Evolutionary conservation across 2,113 vertebrate species (phyloP).

Genomic region (Dolichotis patagonum): DNA sequence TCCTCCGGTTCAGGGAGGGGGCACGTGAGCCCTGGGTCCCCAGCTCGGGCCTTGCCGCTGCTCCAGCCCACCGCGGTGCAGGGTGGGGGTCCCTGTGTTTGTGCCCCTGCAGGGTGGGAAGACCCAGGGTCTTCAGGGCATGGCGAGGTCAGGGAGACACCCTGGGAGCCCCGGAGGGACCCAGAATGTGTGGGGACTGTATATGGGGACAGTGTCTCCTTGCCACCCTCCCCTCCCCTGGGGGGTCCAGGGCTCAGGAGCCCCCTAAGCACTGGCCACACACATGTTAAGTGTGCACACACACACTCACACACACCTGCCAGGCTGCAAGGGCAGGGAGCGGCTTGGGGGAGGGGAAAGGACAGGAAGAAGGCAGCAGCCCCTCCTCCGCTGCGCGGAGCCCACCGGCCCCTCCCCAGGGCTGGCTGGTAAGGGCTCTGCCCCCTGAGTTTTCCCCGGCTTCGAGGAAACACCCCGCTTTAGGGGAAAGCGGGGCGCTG

Average conservation of each 20-base stretch:
- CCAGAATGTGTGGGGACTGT: not conserved
- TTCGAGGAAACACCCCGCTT: slow-evolving; percentile 85
- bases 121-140: not conserved
- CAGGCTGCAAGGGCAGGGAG: not conserved
- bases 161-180: not conserved
- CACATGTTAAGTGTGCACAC: not conserved
- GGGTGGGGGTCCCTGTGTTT: not conserved
- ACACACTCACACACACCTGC: not conserved
- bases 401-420: slow-evolving; percentile 54
- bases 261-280: not conserved
- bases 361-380: slow-evolving; percentile 18
- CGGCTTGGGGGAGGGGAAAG: not conserved
- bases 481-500: slow-evolving; percentile 86
- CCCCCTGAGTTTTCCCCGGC: slow-evolving; percentile 78
- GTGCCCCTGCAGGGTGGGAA: not conserved
- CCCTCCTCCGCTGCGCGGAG: not conserved
- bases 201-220: not conserved
- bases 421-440: slow-evolving; percentile 47
- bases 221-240: not conserved
- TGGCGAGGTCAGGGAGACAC: not conserved
- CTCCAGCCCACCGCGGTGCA: too few species aligned
- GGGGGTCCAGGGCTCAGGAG: not conserved
- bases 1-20: not conserved
- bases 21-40: not conserved
- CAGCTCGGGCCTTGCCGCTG: not conserved